Percentiles rank a stretch among this genome's conserved stretches.
Evolutionary conservation across 2,888 invertebrate genomes (phyloP).

Genomic region (Metacarcinus magister): DNA sequence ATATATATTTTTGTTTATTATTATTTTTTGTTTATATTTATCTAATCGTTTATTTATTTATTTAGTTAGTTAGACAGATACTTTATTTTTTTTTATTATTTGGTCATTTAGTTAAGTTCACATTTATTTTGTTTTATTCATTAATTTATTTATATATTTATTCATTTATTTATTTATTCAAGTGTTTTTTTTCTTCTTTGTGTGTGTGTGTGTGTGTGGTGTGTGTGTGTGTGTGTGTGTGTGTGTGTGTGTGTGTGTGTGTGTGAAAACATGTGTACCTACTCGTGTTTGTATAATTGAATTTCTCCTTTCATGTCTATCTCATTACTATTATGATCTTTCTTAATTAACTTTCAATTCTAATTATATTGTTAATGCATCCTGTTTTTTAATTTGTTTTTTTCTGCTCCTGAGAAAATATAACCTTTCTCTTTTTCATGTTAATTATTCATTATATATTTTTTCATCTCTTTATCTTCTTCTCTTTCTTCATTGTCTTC

Average conservation of each 20-base stretch:
- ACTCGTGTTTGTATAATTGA: background rate
- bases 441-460: too few species aligned
- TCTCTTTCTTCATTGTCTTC: too few species aligned
- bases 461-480: too few species aligned
- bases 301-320: background rate
- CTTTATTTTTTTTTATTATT: background rate
- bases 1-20: too few species aligned
- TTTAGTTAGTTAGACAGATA: background rate
- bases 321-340: background rate
- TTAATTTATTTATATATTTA: background rate
- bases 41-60: background rate
- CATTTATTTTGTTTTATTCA: background rate
- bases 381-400: too few species aligned
- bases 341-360: background rate
- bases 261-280: background rate
- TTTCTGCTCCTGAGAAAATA: too few species aligned
- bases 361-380: background rate
- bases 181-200: background rate
- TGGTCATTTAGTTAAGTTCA: background rate
- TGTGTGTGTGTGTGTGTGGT: constrained; percentile 13
- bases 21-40: background rate
- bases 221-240: constrained; percentile 26
- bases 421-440: too few species aligned
- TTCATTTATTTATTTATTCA: background rate
- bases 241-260: constrained; percentile 15